Evolutionary conservation across 2,797 vertebrate genomes (phyloP), one percentile per base, ranked within the genome.

Genomic region (Micromesistius poutassou): DNA sequence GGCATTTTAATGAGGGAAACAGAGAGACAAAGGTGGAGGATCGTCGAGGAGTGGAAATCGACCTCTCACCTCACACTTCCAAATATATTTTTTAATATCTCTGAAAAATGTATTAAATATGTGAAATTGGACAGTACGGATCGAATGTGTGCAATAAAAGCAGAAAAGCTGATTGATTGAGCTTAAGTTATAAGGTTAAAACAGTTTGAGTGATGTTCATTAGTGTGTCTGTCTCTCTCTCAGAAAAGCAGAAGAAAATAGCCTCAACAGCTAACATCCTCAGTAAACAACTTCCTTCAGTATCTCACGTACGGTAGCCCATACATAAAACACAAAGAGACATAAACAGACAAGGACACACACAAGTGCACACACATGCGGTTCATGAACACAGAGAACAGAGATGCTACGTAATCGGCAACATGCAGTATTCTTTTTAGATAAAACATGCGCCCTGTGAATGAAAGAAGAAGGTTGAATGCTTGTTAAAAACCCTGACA

Each of bases 191-290:
- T 55, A 55, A 22, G 19, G 19, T 55, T 55, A 55, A 13, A 40
- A 46, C 13, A n/a, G 19, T 62, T 62, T 62, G 22, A 62, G 50
- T n/a, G 50, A 62, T 62, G 50, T n/a, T n/a, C 6, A 62, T 62
- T 62, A 8, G 50, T 62, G 50, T 62, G 1, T 62, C 50, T n/a
- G 14, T 62, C 35, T 36, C 71, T 35, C 2, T 71, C 30, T 33
- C 33, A 76, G 81, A 82, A 36, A 73, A 77, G 72, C 28, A 82
- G 4, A 40, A 19, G 55, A 12, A 46, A 31, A 79, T 78, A 28
- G 22, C 12, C 28, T 73, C 30, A 46, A 6, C 13, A 78, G 28
- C 71, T 19, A 36, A 22, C 19, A n/a, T 38, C 10, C 10, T 33
- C 33, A 4, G 33, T 33, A 4, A 33, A 33, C 33, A 33, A 38